Base-by-base conservation (phyloP, 2,113 vertebrate genomes). In the Phylloscopus trochilus region DNA sequence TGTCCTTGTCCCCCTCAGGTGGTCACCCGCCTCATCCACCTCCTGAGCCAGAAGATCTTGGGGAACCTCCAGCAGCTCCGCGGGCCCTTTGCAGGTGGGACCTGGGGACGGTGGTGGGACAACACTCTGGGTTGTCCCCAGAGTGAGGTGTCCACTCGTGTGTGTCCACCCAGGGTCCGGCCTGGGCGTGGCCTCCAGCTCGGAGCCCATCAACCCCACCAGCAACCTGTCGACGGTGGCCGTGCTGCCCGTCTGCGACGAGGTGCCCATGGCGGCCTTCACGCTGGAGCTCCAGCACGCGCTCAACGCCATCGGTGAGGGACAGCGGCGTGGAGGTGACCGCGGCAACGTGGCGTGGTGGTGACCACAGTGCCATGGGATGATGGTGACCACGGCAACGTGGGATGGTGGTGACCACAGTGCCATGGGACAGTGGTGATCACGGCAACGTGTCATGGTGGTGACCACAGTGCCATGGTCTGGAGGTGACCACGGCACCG, bases 151-250 rank as follows among this genome's bases (percentile, higher is more conserved):
- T 3, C 39, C 49, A 41, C 31, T 10, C 2, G 10, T 2, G 13
- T 20, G 22, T 33, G 27, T 85, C 82, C 27, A 1, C 6, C 3
- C 95, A 99, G 99, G 98, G 51, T 98, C 99, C 0, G 79, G 98
- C 31, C 91, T 99, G 62, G 98, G 98, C 41, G 86, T 99, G 94
- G 93, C 98, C 13, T 97, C 98, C 64, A 99, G 98, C 95, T 98
- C 99, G 0, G 99, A 99, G 78, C 98, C 99, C 93, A 99, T 98
- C 94, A 99, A 99, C 95, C 99, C 99, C 11, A 98, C 98, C 76
- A 99, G 99, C 89, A 99, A 99, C 97, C 98, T 99, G 86, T 98
- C 99, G 2, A 99, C 99, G 0, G 99, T 99, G 91, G 99, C 99
- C 0, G 98, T 99, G 77, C 98, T 99, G 92, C 99, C 99, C 0